Evolutionary conservation across 23 tunicate genomes (phyloP).

Genomic region (Clavelina lepadiformis): DNA sequence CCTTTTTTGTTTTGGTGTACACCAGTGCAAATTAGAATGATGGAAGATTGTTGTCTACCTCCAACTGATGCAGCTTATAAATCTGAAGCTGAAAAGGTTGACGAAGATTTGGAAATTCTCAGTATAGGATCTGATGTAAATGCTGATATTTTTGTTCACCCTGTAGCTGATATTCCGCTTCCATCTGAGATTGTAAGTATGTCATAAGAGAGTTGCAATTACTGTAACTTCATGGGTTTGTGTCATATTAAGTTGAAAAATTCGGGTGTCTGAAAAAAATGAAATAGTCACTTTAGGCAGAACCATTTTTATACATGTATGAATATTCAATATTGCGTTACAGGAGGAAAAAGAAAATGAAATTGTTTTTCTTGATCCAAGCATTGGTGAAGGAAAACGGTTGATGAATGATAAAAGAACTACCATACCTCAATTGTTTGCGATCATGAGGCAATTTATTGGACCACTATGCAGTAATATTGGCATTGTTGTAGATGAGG

Average conservation of each 20-base stretch:
- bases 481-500: slow-evolving; percentile 51
- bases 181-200: slow-evolving; percentile 73
- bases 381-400: slow-evolving; percentile 78
- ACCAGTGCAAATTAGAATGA: neutral
- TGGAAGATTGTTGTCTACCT: neutral
- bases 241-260: too few species aligned
- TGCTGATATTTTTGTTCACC: slow-evolving; percentile 31
- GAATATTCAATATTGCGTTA: too few species aligned
- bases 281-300: too few species aligned
- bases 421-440: slow-evolving; percentile 61
- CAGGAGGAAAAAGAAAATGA: slow-evolving; percentile 70
- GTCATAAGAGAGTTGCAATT: too few species aligned
- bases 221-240: too few species aligned
- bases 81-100: neutral
- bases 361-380: slow-evolving; percentile 71
- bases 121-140: too few species aligned
- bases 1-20: too few species aligned
- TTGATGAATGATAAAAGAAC: slow-evolving; percentile 41
- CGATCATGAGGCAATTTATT: slow-evolving; percentile 68
- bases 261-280: too few species aligned
- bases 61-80: neutral
- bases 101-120: neutral
- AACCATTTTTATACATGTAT: too few species aligned
- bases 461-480: slow-evolving; percentile 67
- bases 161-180: slow-evolving; percentile 40